Base-by-base conservation (phyloP, 2,113 vertebrate genomes). In the Engraulis encrasicolus region DNA sequence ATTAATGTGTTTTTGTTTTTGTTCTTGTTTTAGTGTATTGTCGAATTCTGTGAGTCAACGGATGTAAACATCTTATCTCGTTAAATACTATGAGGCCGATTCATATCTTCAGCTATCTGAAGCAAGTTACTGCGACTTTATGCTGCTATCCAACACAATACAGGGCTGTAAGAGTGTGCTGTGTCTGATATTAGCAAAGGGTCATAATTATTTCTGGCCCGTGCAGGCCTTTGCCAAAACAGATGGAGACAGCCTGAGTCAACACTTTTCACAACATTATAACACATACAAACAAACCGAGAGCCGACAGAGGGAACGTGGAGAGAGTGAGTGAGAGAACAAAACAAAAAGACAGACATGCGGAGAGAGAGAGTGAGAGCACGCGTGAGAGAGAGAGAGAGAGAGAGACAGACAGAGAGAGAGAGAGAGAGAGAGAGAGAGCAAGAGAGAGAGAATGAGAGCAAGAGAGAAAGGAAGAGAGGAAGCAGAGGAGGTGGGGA, bases 241-340 rank as follows among this genome's bases (percentile, higher is more conserved):
- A 95, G 93, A 94, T 93, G 93, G 91, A 92, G 91, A 91, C 90
- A 88, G 90, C 91, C 88, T 92, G 91, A 94, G 89, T 93, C 88
- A 89, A 93, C 91, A 92, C 92, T 93, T 92, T 92, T 91, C 91
- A 92, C n/a, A n/a, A n/a, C n/a, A 93, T 94, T 92, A 92, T 15
- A 9, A 90, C 91, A 92, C 91, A 88, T 85, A 86, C 84, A 92
- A 94, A 92, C 90, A 93, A 94, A 92, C 89, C 82, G 87, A 86
- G 81, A 85, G 86, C 61, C 31, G 61, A 71, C 61, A 19, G 61
- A 82, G 89, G 52, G 66, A 14, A 82, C 18, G 58, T n/a, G 52
- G 61, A 71, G 58, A 31, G n/a, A 11, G 54, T 84, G 27, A 79
- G 20, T 34, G 71, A 31, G 14, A 86, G 36, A 81, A 74, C 81